Base-by-base conservation (phyloP, 2,888 invertebrate species). In the Microplitis deprimator region DNA sequence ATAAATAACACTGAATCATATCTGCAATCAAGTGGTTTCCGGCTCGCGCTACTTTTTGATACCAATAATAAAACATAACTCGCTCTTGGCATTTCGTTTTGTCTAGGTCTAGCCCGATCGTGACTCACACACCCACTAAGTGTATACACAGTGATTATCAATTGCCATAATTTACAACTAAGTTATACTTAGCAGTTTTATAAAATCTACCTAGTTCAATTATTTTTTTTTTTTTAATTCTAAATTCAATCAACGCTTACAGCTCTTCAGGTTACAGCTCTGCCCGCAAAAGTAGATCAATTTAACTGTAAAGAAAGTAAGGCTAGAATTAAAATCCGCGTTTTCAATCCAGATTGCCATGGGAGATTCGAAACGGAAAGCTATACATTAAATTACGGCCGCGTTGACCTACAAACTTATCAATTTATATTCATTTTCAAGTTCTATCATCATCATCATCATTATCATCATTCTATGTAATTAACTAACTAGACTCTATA, bases 291-390 rank as follows among this genome's bases (percentile, higher is more conserved):
- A 50, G 50, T 50, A 50, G 50, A 50, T 50, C 50, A 13, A 50
- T 50, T 50, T 50, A 50, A 50, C 50, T 50, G 50, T 50, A 50
- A 50, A 50, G 50, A 50, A 50, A 50, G 50, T 50, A 50, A 50
- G 50, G 10, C 50, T 50, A 50, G 50, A 50, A 50, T 50, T 50
- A 50, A 50, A 50, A 50, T 13, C 50, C 50, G 10, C 50, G 10
- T 50, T 13, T 13, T 50, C 50, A 50, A 50, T 50, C 50, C 50
- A 13, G 50, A 50, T 50, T 50, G 13, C 50, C 50, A 50, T 4
- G 13, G 5, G 50, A 50, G 13, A 50, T 50, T 50, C 50, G 50
- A 50, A 50, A 50, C 50, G 50, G 50, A 50, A 50, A 50, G 50
- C 50, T 50, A 50, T 50, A 50, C 13, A 13, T 50, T 50, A 8